Conservation (phyloP, 2,113 vertebrate species). For the Suncus etruscus region DNA sequence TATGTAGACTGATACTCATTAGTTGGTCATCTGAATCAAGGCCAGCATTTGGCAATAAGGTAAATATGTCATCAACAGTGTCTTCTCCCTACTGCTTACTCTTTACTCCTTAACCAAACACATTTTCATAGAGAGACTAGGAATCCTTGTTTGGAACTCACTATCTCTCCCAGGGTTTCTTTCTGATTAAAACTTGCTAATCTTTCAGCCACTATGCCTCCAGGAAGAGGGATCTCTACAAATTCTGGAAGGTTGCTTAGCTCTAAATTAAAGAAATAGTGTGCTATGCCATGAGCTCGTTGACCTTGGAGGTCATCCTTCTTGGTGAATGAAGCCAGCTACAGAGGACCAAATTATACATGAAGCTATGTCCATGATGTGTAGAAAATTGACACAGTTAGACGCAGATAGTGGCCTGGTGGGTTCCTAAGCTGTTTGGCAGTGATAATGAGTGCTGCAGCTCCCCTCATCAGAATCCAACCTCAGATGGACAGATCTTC, state of each 20-base stretch:
- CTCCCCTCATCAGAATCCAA: too few species aligned
- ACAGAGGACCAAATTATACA: not conserved
- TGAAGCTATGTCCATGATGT: not conserved
- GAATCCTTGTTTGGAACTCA: too few species aligned
- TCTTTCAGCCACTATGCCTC: not conserved
- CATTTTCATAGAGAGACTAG: not conserved
- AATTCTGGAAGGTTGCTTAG: not conserved
- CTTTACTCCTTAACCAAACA: not conserved
- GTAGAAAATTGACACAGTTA: not conserved
- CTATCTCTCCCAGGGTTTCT: not conserved
- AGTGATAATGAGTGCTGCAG: not conserved
- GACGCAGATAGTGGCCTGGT: not conserved
- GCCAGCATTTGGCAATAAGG: conserved; percentile 23
- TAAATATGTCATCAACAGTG: not conserved
- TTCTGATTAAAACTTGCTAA: not conserved
- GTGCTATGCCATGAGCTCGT: not conserved
- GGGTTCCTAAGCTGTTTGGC: not conserved
- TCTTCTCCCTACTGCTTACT: not conserved
- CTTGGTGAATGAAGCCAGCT: not conserved
- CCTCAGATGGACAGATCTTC: too few species aligned
- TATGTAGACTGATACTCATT: not conserved
- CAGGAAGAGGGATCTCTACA: not conserved
- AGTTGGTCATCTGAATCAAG: conserved; percentile 25
- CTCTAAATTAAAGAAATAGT: not conserved
- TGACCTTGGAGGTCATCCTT: not conserved